Evolutionary conservation across 2,888 invertebrate species (phyloP), one percentile per base, ranked within the genome.

Genomic region (Eulithis prunata): DNA sequence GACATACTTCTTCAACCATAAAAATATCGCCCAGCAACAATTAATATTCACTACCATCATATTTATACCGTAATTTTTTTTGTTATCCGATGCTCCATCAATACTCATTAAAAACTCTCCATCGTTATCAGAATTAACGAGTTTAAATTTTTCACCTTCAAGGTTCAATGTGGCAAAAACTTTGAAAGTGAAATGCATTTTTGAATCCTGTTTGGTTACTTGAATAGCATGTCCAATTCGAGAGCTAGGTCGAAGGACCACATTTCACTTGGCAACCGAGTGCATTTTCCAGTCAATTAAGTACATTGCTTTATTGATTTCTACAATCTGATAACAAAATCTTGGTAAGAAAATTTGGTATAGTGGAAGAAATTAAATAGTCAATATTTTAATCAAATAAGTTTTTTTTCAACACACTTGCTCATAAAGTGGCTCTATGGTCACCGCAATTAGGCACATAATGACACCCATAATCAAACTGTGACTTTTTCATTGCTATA

Each of bases 161-260:
- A 64, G 77, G 51, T 59, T 51, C 41, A 51, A n/a, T 43, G 12
- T 71, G 75, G 77, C 76, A 79, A 78, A 75, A 73, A 73, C 71
- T 66, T 66, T 71, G 80, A 82, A 79, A 83, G 81, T 82, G 83
- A 83, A 83, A 78, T 77, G 75, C 71, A 72, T 76, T 69, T 73
- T 72, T 61, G 64, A 68, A 69, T 74, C 76, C 73, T 71, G 77
- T 76, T 75, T 70, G 74, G 69, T 78, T 78, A 76, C 70, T 68
- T 70, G 74, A 69, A 78, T 78, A 77, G 76, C 71, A 67, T 60
- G 63, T 57, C 73, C 80, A 71, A 76, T 75, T 77, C 64, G 70
- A 70, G 77, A 67, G 73, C 80, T 81, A 78, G 77, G 76, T 75
- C 75, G 75, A 43, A 70, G 71, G 73, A 75, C 78, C 67, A 58